Evolutionary conservation across 2,888 invertebrate species (phyloP).

Genomic region (Microctonus hyperodae): DNA sequence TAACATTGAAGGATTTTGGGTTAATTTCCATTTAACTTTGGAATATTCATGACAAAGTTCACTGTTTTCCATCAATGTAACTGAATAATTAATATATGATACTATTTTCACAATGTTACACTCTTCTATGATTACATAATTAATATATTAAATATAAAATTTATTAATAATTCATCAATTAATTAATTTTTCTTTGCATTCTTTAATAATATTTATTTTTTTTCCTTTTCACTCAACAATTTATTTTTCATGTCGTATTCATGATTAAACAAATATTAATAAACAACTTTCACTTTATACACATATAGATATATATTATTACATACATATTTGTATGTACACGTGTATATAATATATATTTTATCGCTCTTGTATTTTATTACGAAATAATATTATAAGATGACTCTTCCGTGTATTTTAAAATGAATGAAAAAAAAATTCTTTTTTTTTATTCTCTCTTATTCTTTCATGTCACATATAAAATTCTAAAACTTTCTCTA

Average conservation of each 20-base stretch:
- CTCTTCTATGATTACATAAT: neutral
- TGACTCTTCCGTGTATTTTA: neutral
- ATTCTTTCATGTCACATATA: neutral
- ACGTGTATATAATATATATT: neutral
- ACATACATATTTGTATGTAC: too few species aligned
- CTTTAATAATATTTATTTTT: too few species aligned
- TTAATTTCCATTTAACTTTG: conserved; percentile 15
- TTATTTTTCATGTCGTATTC: neutral
- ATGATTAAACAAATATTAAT: neutral
- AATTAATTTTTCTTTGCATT: too few species aligned
- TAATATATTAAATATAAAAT: too few species aligned
- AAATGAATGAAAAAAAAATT: neutral
- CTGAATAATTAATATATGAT: conserved; percentile 1
- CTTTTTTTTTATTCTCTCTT: neutral
- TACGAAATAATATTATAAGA: neutral
- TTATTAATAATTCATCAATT: too few species aligned
- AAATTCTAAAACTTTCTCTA: neutral
- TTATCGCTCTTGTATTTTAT: neutral
- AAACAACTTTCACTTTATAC: conserved; percentile 19
- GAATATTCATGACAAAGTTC: neutral
- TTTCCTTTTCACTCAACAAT: too few species aligned
- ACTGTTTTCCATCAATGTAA: neutral
- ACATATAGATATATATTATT: neutral
- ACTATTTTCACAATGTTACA: too few species aligned
- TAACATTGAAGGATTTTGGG: conserved; percentile 4